Conservation (phyloP, 2,888 invertebrate species). For the Mimumesa dahlbomi region DNA sequence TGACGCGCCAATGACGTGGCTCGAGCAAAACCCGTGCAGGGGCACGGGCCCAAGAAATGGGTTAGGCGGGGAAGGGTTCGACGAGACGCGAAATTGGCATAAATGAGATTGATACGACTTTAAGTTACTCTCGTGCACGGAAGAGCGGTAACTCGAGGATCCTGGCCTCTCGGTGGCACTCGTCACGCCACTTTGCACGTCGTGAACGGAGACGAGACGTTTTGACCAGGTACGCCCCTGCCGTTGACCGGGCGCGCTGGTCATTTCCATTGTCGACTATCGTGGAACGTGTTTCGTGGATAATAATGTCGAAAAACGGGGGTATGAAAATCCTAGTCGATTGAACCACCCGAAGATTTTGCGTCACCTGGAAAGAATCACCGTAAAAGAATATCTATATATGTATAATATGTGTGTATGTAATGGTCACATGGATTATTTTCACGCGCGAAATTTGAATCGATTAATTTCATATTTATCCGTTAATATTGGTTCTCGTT, state of each 20-base stretch:
- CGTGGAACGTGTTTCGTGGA: constrained; percentile 57
- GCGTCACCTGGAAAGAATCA: too few species aligned
- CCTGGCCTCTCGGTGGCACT: constrained; percentile 58
- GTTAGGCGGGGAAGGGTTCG: constrained; percentile 51
- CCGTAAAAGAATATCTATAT: too few species aligned
- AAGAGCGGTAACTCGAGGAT: constrained; percentile 37
- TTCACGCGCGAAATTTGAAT: too few species aligned
- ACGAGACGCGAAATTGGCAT: constrained; percentile 75
- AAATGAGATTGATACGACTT: constrained; percentile 80
- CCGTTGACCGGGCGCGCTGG: constrained; percentile 54
- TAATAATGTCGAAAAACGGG: constrained; percentile 57
- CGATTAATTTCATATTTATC: too few species aligned
- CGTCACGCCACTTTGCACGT: constrained; percentile 72
- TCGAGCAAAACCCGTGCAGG: constrained; percentile 12
- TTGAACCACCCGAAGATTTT: too few species aligned
- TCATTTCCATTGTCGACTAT: constrained; percentile 52
- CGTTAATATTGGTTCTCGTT: not conserved
- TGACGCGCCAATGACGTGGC: constrained; percentile 49
- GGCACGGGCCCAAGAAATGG: constrained; percentile 43
- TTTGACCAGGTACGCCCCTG: constrained; percentile 46
- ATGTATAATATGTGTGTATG: too few species aligned
- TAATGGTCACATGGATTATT: too few species aligned
- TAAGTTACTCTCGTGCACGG: constrained; percentile 78
- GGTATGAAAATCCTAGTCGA: too few species aligned
- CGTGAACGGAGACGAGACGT: constrained; percentile 25